phyloP scores from a whole-genome alignment of 2,888 invertebrate genomes.

The Scrobipalpa costella region DNA sequence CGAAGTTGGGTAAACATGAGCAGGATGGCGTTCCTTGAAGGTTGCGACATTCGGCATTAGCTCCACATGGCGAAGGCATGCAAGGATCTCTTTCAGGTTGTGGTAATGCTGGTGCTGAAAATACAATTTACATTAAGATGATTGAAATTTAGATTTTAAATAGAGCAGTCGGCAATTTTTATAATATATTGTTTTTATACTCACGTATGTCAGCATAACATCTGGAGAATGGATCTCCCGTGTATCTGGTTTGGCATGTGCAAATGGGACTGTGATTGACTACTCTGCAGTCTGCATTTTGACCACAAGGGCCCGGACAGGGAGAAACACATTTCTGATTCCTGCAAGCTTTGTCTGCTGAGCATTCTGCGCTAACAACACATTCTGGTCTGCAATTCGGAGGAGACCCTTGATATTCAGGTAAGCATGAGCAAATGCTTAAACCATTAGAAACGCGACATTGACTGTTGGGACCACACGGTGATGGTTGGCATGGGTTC shows the following conservation, averaged over 20 bases:
- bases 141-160: too few species aligned
- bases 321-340: conserved; percentile 87
- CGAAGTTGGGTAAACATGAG: conserved; percentile 82
- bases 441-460: conserved; percentile 80
- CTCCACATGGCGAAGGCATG: conserved; percentile 85
- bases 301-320: conserved; percentile 87
- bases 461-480: conserved; percentile 84
- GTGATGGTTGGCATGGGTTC: conserved; percentile 81
- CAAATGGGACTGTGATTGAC: conserved; percentile 88
- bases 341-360: conserved; percentile 83
- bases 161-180: too few species aligned
- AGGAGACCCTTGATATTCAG: conserved; percentile 84
- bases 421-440: conserved; percentile 86
- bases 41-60: conserved; percentile 82
- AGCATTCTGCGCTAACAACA: conserved; percentile 85
- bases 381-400: conserved; percentile 88
- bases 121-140: conserved; percentile 20
- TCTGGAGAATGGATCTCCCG: conserved; percentile 84
- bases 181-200: conserved; percentile 5
- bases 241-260: conserved; percentile 81
- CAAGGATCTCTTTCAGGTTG: conserved; percentile 80
- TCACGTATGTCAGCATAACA: conserved; percentile 79
- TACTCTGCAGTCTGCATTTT: conserved; percentile 85
- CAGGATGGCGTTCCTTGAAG: conserved; percentile 81
- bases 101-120: conserved; percentile 56